phyloP scores from a whole-genome alignment of 35 echinoderm and acorn worm genomes.

The Anneissia japonica region DNA sequence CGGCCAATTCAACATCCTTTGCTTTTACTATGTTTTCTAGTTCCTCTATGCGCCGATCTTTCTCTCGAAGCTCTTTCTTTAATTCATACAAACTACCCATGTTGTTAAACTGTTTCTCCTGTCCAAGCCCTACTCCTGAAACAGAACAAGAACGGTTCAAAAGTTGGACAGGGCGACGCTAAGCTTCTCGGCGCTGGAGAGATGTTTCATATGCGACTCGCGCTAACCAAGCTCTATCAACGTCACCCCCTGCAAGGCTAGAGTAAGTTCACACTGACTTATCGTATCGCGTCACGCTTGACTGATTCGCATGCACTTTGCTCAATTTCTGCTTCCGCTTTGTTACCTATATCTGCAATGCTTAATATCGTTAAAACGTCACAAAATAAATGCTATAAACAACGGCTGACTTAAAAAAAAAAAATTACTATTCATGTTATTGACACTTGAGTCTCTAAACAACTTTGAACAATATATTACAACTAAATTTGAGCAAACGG shows the following conservation, averaged over 20 bases:
- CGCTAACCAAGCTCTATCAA: neutral
- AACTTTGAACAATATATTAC: no score
- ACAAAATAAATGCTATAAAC: no score
- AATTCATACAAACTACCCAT: conserved; percentile 15
- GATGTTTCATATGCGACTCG: neutral
- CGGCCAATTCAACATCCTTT: conserved; percentile 12
- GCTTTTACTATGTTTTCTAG: neutral
- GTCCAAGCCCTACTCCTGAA: neutral
- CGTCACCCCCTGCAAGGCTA: neutral
- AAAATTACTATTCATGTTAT: no score
- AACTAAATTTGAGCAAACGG: no score
- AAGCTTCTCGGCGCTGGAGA: neutral
- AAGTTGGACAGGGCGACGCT: neutral
- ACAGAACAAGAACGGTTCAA: neutral
- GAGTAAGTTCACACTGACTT: neutral
- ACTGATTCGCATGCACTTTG: neutral
- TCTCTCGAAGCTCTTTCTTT: neutral
- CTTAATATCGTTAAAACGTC: no score
- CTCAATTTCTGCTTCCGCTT: neutral
- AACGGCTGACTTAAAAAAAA: no score
- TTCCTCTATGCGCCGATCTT: conserved; percentile 5
- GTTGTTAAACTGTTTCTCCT: neutral
- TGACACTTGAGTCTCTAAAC: no score
- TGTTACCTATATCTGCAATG: no score
- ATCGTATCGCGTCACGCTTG: neutral